Evolutionary conservation across 2,113 vertebrate species (phyloP).

Genomic region (Abramis brama): DNA sequence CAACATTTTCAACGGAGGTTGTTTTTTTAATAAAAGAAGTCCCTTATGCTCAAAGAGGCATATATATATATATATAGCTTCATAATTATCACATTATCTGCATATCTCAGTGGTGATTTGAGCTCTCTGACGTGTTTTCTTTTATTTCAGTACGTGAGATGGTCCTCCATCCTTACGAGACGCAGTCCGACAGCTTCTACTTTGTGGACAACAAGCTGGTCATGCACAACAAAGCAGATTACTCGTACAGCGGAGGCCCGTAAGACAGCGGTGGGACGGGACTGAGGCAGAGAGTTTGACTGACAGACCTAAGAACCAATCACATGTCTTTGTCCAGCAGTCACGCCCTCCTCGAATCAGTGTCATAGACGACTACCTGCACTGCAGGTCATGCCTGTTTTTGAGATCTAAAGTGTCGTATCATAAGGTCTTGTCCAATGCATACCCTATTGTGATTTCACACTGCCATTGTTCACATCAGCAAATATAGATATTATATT

Average conservation of each 20-base stretch:
- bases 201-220: slow-evolving; percentile 98
- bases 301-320: slow-evolving; percentile 54
- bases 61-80: no score
- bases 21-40: background rate
- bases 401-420: slow-evolving; percentile 36
- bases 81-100: no score
- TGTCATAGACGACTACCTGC: slow-evolving; percentile 55
- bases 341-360: slow-evolving; percentile 51
- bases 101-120: background rate
- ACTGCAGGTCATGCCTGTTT: slow-evolving; percentile 43
- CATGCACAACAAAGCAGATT: slow-evolving; percentile 99
- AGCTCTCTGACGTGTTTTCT: slow-evolving; percentile 32
- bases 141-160: slow-evolving; percentile 88
- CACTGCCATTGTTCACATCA: slow-evolving; percentile 56
- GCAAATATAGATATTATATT: slow-evolving; percentile 42
- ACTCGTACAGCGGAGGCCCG: slow-evolving; percentile 93
- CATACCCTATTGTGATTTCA: slow-evolving; percentile 43
- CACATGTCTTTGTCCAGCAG: slow-evolving; percentile 48
- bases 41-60: background rate
- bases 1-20: background rate
- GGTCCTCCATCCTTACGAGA: slow-evolving; percentile 93
- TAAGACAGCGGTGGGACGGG: slow-evolving; percentile 64
- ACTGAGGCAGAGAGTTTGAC: slow-evolving; percentile 50
- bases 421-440: slow-evolving; percentile 33
- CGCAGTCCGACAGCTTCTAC: slow-evolving; percentile 99